Evolutionary conservation across 1,140 invertebrate species (phyloP).

Genomic region (Cotesia glomerata): DNA sequence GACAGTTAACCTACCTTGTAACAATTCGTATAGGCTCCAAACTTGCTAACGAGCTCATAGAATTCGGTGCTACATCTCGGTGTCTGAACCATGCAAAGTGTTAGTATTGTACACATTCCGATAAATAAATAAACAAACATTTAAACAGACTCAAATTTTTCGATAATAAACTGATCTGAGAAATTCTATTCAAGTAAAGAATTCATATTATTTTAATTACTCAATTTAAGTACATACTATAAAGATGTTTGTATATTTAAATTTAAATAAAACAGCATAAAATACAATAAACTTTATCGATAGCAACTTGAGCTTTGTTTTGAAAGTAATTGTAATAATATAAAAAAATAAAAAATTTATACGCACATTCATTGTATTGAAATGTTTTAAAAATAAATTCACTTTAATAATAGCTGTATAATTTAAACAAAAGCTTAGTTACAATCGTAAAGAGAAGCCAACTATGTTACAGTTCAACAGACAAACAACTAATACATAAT

Average conservation of each 20-base stretch:
- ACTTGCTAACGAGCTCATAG: slow-evolving; percentile 57
- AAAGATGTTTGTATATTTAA: not conserved
- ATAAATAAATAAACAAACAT: slow-evolving; percentile 23
- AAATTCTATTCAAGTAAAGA: not conserved
- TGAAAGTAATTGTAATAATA: not conserved
- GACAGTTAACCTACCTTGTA: slow-evolving; percentile 42
- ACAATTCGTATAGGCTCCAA: slow-evolving; percentile 47
- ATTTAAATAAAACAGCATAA: slow-evolving; percentile 13
- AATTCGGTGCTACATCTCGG: slow-evolving; percentile 54
- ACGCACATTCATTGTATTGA: not conserved
- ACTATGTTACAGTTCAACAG: slow-evolving; percentile 4
- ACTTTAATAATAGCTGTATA: not conserved
- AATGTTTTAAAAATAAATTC: not conserved
- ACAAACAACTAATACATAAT: not conserved
- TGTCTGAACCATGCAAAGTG: slow-evolving; percentile 57
- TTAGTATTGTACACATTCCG: slow-evolving; percentile 50
- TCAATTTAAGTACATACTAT: not conserved
- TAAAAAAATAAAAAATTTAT: not conserved
- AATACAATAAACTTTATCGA: slow-evolving; percentile 15
- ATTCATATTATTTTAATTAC: not conserved
- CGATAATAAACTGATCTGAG: not conserved
- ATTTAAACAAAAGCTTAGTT: not conserved
- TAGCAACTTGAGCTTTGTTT: not conserved
- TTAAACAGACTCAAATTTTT: slow-evolving; percentile 8
- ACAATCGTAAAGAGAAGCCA: not conserved